Base-by-base conservation (phyloP, 2,888 invertebrate genomes). In the Trachelus stipa region DNA sequence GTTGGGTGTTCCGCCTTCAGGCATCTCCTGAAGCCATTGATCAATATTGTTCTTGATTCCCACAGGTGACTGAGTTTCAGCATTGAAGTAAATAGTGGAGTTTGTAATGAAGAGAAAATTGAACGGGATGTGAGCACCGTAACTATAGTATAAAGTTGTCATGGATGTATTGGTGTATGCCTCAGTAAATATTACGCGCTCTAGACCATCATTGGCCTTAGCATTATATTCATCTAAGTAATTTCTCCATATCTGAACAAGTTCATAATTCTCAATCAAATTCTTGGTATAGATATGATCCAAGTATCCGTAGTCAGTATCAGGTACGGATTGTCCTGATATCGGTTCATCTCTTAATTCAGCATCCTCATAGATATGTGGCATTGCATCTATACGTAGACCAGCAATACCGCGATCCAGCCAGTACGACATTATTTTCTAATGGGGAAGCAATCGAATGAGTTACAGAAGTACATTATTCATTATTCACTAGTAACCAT, bases 381-480 rank as follows among this genome's bases (percentile, higher is more conserved):
- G 92, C 23, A 96, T 93, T 1, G 97, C 96, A 87, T 97, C 96
- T 68, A 98, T 93, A 84, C 98, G 94, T 87, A 98, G 97, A 0
- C 98, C 98, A 87, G 96, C 96, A 0, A 98, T 94, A 0, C 97
- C 98, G 85, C 94, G 94, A 76, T 95, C 94, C 74, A 98, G 88
- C 98, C 98, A 98, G 87, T 95, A 97, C 82, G 92, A 94, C 35
- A 96, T 92, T 9, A 34, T 0, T 15, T 94, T 93, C 95, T 96
- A 87, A 73, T 86, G 83, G 35, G 75, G 37, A 73, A 69, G 1
- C 9, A 69, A 30, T 30, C 4, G 4, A 4, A 15, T 15, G 15
- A 40, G 4, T 15, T 40, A 15, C 15, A 4, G 2, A 12, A 15
- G 0, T 37, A 12, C 37, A 0, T 15, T 40, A 4, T 40, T 15